Conservation (phyloP, 2,113 vertebrate species). For the Macquaria ambigua region DNA sequence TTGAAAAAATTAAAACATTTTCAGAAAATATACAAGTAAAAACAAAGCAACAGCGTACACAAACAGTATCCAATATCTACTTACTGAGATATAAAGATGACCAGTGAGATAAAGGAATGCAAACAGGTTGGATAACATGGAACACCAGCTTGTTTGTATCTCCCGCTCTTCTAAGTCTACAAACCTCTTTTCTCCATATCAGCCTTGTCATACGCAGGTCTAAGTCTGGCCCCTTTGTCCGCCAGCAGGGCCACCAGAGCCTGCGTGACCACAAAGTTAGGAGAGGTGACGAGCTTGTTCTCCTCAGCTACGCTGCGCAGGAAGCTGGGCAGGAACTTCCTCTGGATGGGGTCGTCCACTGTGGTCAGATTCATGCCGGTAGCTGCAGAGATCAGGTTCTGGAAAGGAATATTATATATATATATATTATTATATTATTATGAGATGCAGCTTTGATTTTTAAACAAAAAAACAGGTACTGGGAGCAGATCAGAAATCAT, state of each 20-base stretch:
- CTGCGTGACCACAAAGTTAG: constrained; percentile 98
- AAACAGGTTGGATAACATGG: not conserved
- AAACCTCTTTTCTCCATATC: constrained; percentile 97
- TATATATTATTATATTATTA: not conserved
- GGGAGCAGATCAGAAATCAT: not conserved
- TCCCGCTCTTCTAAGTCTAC: constrained; percentile 2
- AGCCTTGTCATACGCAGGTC: constrained; percentile 93
- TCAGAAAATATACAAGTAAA: not conserved
- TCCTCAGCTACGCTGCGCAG: constrained; percentile 95
- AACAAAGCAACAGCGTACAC: not conserved
- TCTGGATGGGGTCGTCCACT: constrained; percentile 96
- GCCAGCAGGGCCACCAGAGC: constrained; percentile 96
- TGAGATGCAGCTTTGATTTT: not conserved
- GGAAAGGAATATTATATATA: not conserved
- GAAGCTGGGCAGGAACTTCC: constrained; percentile 97
- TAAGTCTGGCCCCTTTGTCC: constrained; percentile 94
- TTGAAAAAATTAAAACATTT: not conserved
- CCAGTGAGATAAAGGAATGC: not conserved
- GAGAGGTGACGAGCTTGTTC: constrained; percentile 96
- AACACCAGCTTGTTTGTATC: accelerated
- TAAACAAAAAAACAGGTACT: not conserved
- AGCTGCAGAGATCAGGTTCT: constrained; percentile 98
- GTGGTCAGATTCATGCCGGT: constrained; percentile 98
- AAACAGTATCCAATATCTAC: not conserved
- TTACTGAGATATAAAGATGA: not conserved